Percentiles rank a stretch among this genome's conserved stretches.
Conservation (phyloP, 2,888 invertebrate genomes). For the Acleris cristana region DNA sequence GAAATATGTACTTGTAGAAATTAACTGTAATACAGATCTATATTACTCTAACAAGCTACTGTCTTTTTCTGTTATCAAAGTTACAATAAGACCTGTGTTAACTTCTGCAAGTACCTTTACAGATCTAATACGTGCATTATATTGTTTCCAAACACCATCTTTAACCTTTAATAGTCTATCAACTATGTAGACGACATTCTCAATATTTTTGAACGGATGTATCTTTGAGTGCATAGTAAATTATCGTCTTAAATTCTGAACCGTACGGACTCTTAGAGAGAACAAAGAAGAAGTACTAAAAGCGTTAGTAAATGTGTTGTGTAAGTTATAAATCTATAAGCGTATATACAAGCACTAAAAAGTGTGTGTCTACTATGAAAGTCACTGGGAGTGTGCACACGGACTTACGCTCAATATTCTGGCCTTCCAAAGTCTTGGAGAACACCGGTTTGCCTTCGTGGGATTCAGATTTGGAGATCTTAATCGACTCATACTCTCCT, state of each 20-base stretch:
- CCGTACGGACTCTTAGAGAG: slow-evolving; percentile 61
- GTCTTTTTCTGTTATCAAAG: neutral
- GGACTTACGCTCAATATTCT: slow-evolving; percentile 91
- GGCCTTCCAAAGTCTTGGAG: slow-evolving; percentile 89
- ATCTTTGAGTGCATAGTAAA: too few species aligned
- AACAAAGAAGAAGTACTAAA: slow-evolving; percentile 47
- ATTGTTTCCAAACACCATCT: too few species aligned
- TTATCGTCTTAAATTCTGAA: slow-evolving; percentile 13
- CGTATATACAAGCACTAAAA: slow-evolving; percentile 80
- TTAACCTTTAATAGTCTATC: too few species aligned
- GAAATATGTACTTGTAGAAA: too few species aligned
- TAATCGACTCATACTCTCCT: slow-evolving; percentile 55
- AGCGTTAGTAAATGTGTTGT: slow-evolving; percentile 76
- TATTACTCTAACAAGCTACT: neutral
- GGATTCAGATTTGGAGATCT: slow-evolving; percentile 61
- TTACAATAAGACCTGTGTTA: too few species aligned
- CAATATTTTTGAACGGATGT: too few species aligned
- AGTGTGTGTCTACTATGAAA: slow-evolving; percentile 57
- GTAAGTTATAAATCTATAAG: slow-evolving; percentile 76
- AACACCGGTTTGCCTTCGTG: slow-evolving; percentile 87
- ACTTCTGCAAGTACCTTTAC: too few species aligned
- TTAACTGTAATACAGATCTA: too few species aligned
- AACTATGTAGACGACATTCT: too few species aligned
- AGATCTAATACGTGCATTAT: too few species aligned
- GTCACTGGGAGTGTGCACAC: slow-evolving; percentile 46